Conservation (phyloP, 1,140 invertebrate genomes). For the Scaptomyza montana region DNA sequence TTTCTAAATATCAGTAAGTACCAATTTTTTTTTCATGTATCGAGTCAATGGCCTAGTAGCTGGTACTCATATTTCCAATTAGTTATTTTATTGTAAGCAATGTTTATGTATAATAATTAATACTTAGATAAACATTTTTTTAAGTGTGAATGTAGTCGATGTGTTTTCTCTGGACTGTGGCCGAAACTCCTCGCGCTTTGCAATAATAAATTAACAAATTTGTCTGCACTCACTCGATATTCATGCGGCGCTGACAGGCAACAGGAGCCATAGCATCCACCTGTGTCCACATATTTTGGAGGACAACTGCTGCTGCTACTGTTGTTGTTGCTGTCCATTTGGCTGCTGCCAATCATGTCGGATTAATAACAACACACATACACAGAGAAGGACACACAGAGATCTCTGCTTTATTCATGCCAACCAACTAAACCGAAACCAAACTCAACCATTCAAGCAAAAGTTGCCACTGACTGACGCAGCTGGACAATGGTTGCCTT, state of each 20-base stretch:
- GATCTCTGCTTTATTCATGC: slow-evolving; percentile 26
- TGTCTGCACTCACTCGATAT: slow-evolving; percentile 72
- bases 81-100: too few species aligned
- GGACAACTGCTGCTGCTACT: slow-evolving; percentile 27
- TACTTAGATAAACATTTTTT: too few species aligned
- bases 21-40: too few species aligned
- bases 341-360: slow-evolving; percentile 77
- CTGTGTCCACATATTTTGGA: slow-evolving; percentile 57
- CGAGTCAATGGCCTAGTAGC: too few species aligned
- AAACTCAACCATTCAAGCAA: slow-evolving; percentile 65
- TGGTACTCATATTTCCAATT: too few species aligned
- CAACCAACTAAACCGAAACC: slow-evolving; percentile 12
- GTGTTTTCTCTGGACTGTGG: background rate
- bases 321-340: slow-evolving; percentile 64
- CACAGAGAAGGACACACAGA: slow-evolving; percentile 3
- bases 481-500: slow-evolving; percentile 49
- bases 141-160: background rate
- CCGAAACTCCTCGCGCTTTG: slow-evolving; percentile 41
- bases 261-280: slow-evolving; percentile 59
- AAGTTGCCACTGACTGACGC: slow-evolving; percentile 50
- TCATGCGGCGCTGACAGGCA: slow-evolving; percentile 65
- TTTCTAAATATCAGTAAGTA: too few species aligned
- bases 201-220: slow-evolving; percentile 83
- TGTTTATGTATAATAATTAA: too few species aligned
- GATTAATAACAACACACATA: slow-evolving; percentile 70